These are phyloP conservation scores for Hapalemur alaotrensis DNA, from an alignment of 2,797 vertebrate species.

Conservation along the genomic window DNA sequence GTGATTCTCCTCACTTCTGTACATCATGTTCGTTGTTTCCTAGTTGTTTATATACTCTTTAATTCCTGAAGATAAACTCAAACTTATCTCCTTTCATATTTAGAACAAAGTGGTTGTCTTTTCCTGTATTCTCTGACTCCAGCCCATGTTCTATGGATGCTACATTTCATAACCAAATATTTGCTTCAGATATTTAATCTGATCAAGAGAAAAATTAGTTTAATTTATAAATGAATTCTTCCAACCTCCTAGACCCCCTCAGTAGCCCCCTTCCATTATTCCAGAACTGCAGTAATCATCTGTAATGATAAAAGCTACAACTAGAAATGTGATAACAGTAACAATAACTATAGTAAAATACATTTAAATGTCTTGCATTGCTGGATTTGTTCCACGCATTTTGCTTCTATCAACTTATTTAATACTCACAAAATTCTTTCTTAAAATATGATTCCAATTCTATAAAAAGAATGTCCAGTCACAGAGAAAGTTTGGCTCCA, in stretches of 20 bases:
- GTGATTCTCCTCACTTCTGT: neutral
- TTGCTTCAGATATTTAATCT: neutral
- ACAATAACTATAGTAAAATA: neutral
- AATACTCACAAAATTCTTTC: neutral
- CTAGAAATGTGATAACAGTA: neutral
- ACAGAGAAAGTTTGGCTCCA: neutral
- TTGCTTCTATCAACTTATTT: neutral
- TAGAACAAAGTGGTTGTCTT: neutral
- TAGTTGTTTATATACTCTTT: neutral
- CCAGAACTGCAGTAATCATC: neutral
- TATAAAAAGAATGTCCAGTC: neutral
- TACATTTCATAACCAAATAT: neutral
- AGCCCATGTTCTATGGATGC: neutral
- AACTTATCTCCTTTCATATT: neutral
- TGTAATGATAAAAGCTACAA: neutral
- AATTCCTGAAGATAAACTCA: neutral
- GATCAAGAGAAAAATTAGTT: neutral
- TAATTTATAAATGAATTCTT: neutral
- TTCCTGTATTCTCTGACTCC: neutral
- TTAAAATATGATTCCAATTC: neutral
- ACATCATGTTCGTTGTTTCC: neutral
- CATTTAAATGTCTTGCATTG: neutral
- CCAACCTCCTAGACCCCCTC: neutral
- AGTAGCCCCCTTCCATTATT: neutral
- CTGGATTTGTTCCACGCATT: neutral